Percentiles rank a stretch among this genome's conserved stretches.
phyloP scores from a whole-genome alignment of 2,797 vertebrate genomes.

The Gadopsis marmoratus region DNA sequence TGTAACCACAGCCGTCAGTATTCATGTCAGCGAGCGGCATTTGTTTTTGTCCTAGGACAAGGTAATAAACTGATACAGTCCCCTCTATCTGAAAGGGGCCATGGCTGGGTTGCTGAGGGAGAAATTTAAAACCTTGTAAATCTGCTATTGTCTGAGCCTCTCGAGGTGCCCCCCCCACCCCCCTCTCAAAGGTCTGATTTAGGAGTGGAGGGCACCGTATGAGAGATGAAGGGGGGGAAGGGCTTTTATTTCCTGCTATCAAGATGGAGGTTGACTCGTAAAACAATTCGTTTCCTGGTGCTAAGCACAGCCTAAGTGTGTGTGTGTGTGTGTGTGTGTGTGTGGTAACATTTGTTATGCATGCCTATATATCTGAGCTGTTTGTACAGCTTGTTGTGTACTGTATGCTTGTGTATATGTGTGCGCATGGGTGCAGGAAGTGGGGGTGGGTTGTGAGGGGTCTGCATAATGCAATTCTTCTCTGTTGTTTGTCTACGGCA shows the following conservation, averaged over 20 bases:
- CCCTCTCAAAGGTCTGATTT: slow-evolving; percentile 72
- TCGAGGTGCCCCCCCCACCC: slow-evolving; percentile 49
- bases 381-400: slow-evolving; percentile 38
- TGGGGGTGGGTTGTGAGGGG: slow-evolving; percentile 6
- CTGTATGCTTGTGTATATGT: slow-evolving; percentile 11
- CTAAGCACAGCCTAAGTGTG: slow-evolving; percentile 49
- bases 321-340: slow-evolving; percentile 23
- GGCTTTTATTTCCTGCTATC: slow-evolving; percentile 74
- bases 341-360: slow-evolving; percentile 34
- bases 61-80: slow-evolving; percentile 60
- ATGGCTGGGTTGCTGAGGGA: slow-evolving; percentile 45
- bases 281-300: slow-evolving; percentile 69
- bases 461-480: slow-evolving; percentile 61
- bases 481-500: slow-evolving; percentile 61
- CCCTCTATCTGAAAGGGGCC: slow-evolving; percentile 49
- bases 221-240: slow-evolving; percentile 39
- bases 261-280: slow-evolving; percentile 74
- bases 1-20: slow-evolving; percentile 47
- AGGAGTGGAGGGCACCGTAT: slow-evolving; percentile 57
- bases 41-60: slow-evolving; percentile 54
- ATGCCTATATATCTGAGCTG: slow-evolving; percentile 46
- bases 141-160: slow-evolving; percentile 74
- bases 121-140: slow-evolving; percentile 80
- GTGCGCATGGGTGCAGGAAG: not conserved
- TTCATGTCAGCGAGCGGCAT: slow-evolving; percentile 42